A percentile compares a stretch with the other conserved stretches of the same genome.
Evolutionary conservation across 2,888 invertebrate genomes (phyloP).

Genomic region (Ectemnius cavifrons): DNA sequence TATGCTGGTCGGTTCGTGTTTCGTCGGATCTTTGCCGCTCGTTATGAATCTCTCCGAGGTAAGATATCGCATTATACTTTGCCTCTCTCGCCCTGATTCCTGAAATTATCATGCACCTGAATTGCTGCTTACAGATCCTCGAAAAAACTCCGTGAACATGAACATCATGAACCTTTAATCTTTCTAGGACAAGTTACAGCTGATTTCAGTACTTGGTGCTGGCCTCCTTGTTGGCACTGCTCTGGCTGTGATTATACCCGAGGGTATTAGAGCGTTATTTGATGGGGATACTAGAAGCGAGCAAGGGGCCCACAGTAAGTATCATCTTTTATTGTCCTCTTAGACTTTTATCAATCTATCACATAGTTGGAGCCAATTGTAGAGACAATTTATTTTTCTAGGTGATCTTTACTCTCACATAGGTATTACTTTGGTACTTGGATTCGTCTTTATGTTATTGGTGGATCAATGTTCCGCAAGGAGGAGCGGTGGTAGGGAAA

Average conservation of each 20-base stretch:
- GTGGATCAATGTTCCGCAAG: slow-evolving; percentile 90
- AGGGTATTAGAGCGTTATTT: slow-evolving; percentile 93
- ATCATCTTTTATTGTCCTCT: slow-evolving; percentile 10
- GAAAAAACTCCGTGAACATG: slow-evolving; percentile 41
- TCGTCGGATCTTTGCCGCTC: slow-evolving; percentile 96
- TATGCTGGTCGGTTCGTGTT: slow-evolving; percentile 97
- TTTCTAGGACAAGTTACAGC: slow-evolving; percentile 92
- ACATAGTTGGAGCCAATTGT: neutral
- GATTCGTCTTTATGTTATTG: slow-evolving; percentile 98
- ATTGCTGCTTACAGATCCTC: slow-evolving; percentile 45
- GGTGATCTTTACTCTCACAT: slow-evolving; percentile 88
- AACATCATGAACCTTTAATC: slow-evolving; percentile 54
- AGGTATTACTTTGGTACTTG: slow-evolving; percentile 94
- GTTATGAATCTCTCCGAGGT: slow-evolving; percentile 97
- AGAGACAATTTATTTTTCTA: slow-evolving; percentile 48
- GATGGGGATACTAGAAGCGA: slow-evolving; percentile 59
- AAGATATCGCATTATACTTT: slow-evolving; percentile 58
- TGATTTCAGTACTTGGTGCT: slow-evolving; percentile 97
- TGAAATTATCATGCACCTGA: slow-evolving; percentile 35
- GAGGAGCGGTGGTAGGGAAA: slow-evolving; percentile 83
- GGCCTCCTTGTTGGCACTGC: slow-evolving; percentile 98
- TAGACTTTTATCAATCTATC: slow-evolving; percentile 5
- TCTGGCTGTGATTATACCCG: slow-evolving; percentile 98
- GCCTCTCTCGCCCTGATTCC: slow-evolving; percentile 19
- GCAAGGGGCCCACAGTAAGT: slow-evolving; percentile 53